Evolutionary conservation across 2,797 vertebrate genomes (phyloP), one percentile per base, ranked within the genome.

Genomic region (Hipposideros larvatus): DNA sequence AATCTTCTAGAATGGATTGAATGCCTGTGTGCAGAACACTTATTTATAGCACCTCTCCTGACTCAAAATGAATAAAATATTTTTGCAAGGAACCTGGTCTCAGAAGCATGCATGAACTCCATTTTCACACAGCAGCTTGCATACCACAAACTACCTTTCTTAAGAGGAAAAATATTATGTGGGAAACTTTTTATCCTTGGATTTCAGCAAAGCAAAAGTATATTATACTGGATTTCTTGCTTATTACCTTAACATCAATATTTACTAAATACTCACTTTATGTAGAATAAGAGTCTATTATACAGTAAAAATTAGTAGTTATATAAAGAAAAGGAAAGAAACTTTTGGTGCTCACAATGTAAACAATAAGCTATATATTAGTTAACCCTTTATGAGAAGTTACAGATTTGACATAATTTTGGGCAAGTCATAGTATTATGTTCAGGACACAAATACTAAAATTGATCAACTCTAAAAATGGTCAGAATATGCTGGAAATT

Each of bases 321-420:
- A 26, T 74, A 34, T 63, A 75, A 79, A 53, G 28, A 94, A 89
- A 90, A 46, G 22, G 24, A 89, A 74, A 94, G 10, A 55, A 85
- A 55, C 15, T 80, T 74, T 43, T 74, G 11, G 66, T 68, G 31
- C 7, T 88, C 24, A 88, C 6, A 79, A 14, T 59, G 18, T 66
- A 61, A 87, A 89, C n/a, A 37, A n/a, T 66, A 68, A 11, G 19
- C 16, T 51, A n/a, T 66, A 16, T 11, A 65, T 83, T 21, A 63
- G 26, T 55, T 75, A 82, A 86, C 9, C 0, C 4, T 80, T 34
- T 63, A 86, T 87, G 63, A 82, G 53, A 82, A 65, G 37, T 71
- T 87, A 59, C 14, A 90, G 13, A 86, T 78, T 71, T 66, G 34
- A 65, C 48, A 61, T 79, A 91, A 95, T 90, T 90, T 91, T 11